Conservation (phyloP, 2,888 invertebrate species). For the Rhopalosiphum nymphaeae region DNA sequence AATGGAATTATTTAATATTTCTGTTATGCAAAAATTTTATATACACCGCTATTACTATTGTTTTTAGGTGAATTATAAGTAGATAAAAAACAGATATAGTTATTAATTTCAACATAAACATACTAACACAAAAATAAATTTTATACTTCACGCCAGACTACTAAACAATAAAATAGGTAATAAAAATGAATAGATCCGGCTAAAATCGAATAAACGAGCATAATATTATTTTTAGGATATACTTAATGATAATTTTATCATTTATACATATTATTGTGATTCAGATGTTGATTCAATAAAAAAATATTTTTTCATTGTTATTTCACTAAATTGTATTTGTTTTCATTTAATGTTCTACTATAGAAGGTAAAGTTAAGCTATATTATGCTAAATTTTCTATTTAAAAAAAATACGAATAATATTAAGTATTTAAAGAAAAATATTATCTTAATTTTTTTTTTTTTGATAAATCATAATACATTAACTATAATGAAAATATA, state of each 20-base stretch:
- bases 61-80: neutral
- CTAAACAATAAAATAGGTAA: neutral
- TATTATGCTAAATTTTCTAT: neutral
- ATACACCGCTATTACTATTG: neutral
- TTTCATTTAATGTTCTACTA: neutral
- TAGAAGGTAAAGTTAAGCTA: neutral
- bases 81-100: neutral
- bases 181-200: neutral
- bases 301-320: neutral
- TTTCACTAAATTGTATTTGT: neutral
- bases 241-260: neutral
- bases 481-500: no score
- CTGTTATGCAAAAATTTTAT: neutral
- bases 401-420: neutral
- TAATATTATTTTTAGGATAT: neutral
- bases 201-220: neutral
- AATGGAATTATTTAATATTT: neutral
- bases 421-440: neutral
- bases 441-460: neutral
- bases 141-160: neutral
- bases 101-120: neutral
- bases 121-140: no score
- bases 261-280: neutral
- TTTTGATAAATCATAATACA: no score
- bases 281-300: neutral